Base-by-base conservation (phyloP, 1,140 invertebrate species). In the Druon quercuslanigerum region DNA sequence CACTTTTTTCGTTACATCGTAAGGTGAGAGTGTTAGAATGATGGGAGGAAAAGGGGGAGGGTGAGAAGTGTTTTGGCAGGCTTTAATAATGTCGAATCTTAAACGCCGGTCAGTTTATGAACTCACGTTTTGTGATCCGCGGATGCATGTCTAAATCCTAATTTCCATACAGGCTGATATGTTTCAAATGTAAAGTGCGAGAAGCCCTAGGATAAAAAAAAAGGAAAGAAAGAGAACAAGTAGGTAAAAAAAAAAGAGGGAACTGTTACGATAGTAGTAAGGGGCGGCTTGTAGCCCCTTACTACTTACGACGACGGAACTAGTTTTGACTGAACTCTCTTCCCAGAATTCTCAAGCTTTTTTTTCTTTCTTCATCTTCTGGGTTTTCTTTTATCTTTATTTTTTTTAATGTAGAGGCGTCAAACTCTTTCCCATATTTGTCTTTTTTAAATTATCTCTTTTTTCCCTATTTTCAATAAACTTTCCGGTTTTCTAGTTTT, bases 101-200 rank as follows among this genome's bases (percentile, higher is more conserved):
- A 66, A 66, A 66, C 60, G 60, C 60, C 60, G 60, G 60, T 66
- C 60, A 66, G 60, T 66, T 66, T 66, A 66, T 66, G 60, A 66
- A 66, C 60, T 66, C 33, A 66, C 60, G 60, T 66, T 66, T 66
- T 66, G 60, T 66, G 60, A 66, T 73, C 76, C 73, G 60, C 46
- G 72, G 83, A 87, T 86, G 81, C 84, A 85, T 83, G 82, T 83
- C 83, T 85, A 82, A 86, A 87, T 83, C 82, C 88, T 85, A 86
- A 89, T 89, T 89, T 89, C 87, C 87, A 88, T 87, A 86, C 83
- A 84, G 85, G 84, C 85, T 77, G 83, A 88, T 88, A 87, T 87
- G 87, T 87, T 88, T 89, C 83, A 88, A 88, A 89, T 89, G 83
- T 86, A 87, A 88, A 88, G 80, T 70, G 79, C 77, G 76, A 79